These are phyloP conservation scores for Hipparchia sbordonii DNA, from an alignment of 2,888 invertebrate species.

Conservation along the genomic window DNA sequence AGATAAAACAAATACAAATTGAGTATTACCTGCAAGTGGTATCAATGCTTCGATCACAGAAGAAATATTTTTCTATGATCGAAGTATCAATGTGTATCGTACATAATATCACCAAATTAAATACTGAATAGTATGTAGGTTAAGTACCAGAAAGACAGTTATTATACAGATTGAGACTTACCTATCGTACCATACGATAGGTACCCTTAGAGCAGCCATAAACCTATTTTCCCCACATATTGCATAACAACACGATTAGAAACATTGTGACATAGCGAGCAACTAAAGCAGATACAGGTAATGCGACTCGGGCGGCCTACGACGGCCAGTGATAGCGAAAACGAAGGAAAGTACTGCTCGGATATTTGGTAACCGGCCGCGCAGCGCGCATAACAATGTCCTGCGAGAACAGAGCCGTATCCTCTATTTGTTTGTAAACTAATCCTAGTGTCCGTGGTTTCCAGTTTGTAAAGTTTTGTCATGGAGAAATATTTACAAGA, in stretches of 20 bases:
- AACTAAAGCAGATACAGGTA: constrained; percentile 4
- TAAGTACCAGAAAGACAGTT: too few species aligned
- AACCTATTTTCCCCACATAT: constrained; percentile 15
- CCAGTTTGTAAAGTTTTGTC: too few species aligned
- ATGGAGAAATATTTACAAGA: too few species aligned
- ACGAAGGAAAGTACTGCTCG: constrained; percentile 72
- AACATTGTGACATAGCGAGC: constrained; percentile 11
- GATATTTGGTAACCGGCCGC: constrained; percentile 68
- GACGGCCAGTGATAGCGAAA: constrained; percentile 57
- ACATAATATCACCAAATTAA: too few species aligned
- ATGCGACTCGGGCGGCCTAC: background rate
- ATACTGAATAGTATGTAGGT: too few species aligned
- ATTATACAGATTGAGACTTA: background rate
- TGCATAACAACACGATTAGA: constrained; percentile 11
- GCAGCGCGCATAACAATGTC: constrained; percentile 51
- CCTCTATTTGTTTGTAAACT: too few species aligned
- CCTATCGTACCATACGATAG: background rate
- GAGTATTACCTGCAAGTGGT: too few species aligned
- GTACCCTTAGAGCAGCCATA: background rate
- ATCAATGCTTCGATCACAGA: too few species aligned
- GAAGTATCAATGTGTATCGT: too few species aligned
- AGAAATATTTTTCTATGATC: too few species aligned
- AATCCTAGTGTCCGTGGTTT: too few species aligned
- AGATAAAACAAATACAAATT: too few species aligned
- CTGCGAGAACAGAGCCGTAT: constrained; percentile 47